A percentile compares a stretch with the other conserved stretches of the same genome.
These are phyloP conservation scores for Mycalesis mineus DNA, from an alignment of 2,888 invertebrate genomes.

Conservation along the genomic window DNA sequence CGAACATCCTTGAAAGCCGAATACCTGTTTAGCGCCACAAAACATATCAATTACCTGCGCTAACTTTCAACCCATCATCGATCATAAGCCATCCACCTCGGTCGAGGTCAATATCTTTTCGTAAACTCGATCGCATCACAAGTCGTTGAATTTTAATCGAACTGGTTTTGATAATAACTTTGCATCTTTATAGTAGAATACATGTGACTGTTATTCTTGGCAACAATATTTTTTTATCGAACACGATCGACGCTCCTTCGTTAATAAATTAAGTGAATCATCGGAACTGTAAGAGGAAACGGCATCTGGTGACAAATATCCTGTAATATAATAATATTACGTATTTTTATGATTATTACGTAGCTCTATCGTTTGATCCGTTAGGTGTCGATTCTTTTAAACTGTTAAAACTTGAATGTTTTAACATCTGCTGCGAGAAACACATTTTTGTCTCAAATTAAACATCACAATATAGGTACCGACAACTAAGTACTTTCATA, in stretches of 20 bases:
- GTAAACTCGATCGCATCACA: slow-evolving; percentile 54
- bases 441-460: too few species aligned
- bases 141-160: slow-evolving; percentile 58
- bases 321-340: too few species aligned
- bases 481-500: too few species aligned
- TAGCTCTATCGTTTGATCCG: too few species aligned
- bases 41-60: slow-evolving; percentile 41
- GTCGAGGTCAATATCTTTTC: slow-evolving; percentile 70
- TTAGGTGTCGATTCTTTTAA: too few species aligned
- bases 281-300: neutral
- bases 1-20: slow-evolving; percentile 31
- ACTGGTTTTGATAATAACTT: slow-evolving; percentile 46
- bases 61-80: slow-evolving; percentile 59
- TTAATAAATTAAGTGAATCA: neutral
- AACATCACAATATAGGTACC: too few species aligned
- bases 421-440: too few species aligned
- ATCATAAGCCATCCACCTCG: slow-evolving; percentile 67
- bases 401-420: too few species aligned
- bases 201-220: slow-evolving; percentile 24
- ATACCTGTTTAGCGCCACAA: slow-evolving; percentile 55
- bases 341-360: too few species aligned
- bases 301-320: neutral
- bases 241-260: neutral
- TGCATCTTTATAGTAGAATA: slow-evolving; percentile 28
- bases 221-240: slow-evolving; percentile 3